A percentile compares a stretch with the other conserved stretches of the same genome.
Conservation (phyloP, 2,113 vertebrate genomes). For the Myxocyprinus asiaticus region DNA sequence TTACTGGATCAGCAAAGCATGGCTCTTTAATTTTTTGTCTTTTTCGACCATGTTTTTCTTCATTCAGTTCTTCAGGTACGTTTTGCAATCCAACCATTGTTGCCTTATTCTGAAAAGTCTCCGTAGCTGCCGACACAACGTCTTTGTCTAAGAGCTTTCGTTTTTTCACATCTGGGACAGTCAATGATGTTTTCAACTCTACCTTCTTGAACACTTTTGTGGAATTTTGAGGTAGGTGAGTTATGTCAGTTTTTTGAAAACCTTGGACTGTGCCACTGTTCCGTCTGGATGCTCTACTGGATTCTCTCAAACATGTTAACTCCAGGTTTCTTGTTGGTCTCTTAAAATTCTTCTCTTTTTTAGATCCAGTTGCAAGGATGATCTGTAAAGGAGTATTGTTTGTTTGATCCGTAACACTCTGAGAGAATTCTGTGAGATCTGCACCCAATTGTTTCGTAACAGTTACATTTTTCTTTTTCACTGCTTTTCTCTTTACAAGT, state of each 20-base stretch:
- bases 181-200: neutral
- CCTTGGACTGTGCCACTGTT: neutral
- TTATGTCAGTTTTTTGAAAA: neutral
- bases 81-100: too few species aligned
- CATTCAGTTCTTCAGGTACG: neutral
- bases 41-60: neutral
- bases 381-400: neutral
- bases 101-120: neutral
- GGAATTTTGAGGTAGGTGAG: neutral
- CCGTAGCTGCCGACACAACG: neutral
- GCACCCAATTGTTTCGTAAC: neutral
- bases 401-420: neutral
- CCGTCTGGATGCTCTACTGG: neutral
- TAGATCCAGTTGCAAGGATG: neutral
- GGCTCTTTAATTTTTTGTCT: neutral
- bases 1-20: neutral
- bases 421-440: neutral
- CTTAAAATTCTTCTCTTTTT: conserved; percentile 15
- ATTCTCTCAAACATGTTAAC: neutral
- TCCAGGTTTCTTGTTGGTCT: neutral
- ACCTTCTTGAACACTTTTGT: neutral
- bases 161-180: neutral
- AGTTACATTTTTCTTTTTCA: neutral
- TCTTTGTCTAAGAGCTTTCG: neutral
- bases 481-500: neutral